Evolutionary conservation across 2,888 invertebrate species (phyloP).

Genomic region (Sinelater perroti): DNA sequence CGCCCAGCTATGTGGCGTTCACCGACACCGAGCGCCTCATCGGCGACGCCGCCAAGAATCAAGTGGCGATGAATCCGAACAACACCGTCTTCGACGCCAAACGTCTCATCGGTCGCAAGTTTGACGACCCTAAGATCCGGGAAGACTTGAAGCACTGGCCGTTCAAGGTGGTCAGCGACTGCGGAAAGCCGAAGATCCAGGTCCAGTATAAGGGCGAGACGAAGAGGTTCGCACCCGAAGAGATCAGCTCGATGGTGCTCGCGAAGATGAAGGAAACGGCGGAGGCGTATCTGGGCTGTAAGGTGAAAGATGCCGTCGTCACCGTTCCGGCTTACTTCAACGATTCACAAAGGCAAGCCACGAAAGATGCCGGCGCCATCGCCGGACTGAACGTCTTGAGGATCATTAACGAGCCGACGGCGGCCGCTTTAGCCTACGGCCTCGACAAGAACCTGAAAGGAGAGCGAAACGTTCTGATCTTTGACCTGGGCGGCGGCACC

Average conservation of each 20-base stretch:
- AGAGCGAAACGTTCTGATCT: conserved; percentile 71
- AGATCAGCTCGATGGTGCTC: conserved; percentile 74
- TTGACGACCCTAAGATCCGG: conserved; percentile 77
- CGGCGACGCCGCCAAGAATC: conserved; percentile 76
- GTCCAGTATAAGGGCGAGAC: conserved; percentile 71
- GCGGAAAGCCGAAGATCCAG: conserved; percentile 73
- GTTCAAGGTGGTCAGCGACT: conserved; percentile 74
- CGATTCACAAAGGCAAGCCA: conserved; percentile 78
- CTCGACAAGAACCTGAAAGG: conserved; percentile 62
- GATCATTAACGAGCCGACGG: conserved; percentile 85
- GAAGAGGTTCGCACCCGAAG: conserved; percentile 73
- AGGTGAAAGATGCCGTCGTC: conserved; percentile 76
- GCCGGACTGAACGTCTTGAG: conserved; percentile 79
- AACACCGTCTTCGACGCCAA: conserved; percentile 63
- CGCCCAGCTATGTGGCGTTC: conserved; percentile 84
- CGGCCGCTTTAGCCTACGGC: conserved; percentile 77
- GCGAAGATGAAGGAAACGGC: conserved; percentile 73
- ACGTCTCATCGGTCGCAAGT: conserved; percentile 82
- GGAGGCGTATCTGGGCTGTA: conserved; percentile 75
- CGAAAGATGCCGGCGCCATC: conserved; percentile 83
- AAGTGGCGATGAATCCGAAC: conserved; percentile 57
- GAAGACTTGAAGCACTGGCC: conserved; percentile 87
- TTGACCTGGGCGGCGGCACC: conserved; percentile 68
- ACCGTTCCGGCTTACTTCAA: conserved; percentile 80
- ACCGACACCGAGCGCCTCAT: conserved; percentile 74